Percentiles rank a stretch among this genome's conserved stretches.
These are phyloP conservation scores for Lacerta viridis DNA, from an alignment of 2,797 vertebrate genomes.

Conservation along the genomic window DNA sequence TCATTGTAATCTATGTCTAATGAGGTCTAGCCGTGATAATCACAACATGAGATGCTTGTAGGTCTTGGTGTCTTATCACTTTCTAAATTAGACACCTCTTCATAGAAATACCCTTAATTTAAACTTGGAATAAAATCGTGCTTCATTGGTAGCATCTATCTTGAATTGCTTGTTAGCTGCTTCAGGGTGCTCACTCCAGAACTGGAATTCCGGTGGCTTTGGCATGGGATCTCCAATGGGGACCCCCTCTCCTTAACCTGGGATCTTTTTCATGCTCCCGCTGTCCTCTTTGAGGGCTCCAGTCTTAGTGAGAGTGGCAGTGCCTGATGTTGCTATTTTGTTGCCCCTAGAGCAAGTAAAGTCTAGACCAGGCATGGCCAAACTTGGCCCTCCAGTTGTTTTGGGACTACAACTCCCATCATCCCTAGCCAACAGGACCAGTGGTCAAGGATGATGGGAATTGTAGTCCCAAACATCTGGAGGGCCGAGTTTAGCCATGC, in stretches of 20 bases:
- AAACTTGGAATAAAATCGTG: constrained; percentile 1
- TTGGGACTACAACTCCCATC: too few relatives aligned
- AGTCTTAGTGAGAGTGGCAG: neutral
- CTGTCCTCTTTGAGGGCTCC: neutral
- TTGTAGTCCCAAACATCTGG: too few relatives aligned
- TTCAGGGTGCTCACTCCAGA: neutral
- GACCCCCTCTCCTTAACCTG: neutral
- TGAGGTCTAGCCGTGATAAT: constrained; percentile 26
- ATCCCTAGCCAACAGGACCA: too few relatives aligned
- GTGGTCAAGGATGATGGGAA: too few relatives aligned
- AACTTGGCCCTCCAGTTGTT: too few relatives aligned
- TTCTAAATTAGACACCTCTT: constrained; percentile 18
- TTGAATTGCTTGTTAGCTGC: neutral
- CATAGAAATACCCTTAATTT: constrained; percentile 26
- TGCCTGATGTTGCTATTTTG: neutral
- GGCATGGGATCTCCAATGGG: neutral
- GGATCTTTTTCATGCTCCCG: neutral
- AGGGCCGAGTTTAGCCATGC: too few relatives aligned
- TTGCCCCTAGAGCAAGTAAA: neutral
- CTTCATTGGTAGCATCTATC: neutral
- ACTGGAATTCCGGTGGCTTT: too few relatives aligned
- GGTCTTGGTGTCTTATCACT: neutral
- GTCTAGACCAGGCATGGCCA: neutral
- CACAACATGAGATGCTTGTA: constrained; percentile 23
- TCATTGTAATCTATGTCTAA: constrained; percentile 37